Base-by-base conservation (phyloP, 2,797 vertebrate species). In the Paramormyrops hopkinsi region DNA sequence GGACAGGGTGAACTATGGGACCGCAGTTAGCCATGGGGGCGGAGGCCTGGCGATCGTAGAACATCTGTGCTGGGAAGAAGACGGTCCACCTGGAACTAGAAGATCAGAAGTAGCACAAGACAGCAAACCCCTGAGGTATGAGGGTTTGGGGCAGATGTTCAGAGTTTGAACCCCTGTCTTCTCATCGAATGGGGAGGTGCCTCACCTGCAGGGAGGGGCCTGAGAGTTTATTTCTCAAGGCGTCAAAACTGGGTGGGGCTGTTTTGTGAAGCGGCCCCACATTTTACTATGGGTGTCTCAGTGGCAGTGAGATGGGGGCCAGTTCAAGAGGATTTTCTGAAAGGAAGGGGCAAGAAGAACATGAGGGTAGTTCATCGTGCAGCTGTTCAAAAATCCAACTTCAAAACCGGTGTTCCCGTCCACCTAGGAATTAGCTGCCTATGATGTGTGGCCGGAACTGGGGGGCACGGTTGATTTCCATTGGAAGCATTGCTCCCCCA, bases 391-490 rank as follows among this genome's bases (percentile, higher is more conserved):
- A 91, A 90, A 89, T 69, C 85, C 88, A 88, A 33, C 89, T 90
- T 48, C 29, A 56, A 90, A 88, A 53, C 89, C 37, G 48, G 56
- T 69, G 82, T 33, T 29, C 56, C 37, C 46, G 33, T 89, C 41
- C 22, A 88, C 56, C 69, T 59, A 54, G 65, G 87, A 82, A 92
- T 91, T 90, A 91, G 92, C 89, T 12, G 82, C 86, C 88, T 90
- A 56, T 54, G 54, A 88, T 87, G 89, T 89, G 89, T 69, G 65
- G n/a, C n/a, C 89, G 90, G 89, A 91, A 89, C 88, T 89, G 85
- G 56, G 88, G 90, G 91, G 83, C 87, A 53, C 37, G 89, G 86
- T 85, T 91, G 88, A 95, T 95, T 95, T 93, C 96, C 95, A 94
- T 90, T 14, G 37, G 22, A 14, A 12, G 29, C 86, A 7, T 37